Evolutionary conservation across 2,888 invertebrate genomes (phyloP).

Genomic region (Epistrophe eligans): DNA sequence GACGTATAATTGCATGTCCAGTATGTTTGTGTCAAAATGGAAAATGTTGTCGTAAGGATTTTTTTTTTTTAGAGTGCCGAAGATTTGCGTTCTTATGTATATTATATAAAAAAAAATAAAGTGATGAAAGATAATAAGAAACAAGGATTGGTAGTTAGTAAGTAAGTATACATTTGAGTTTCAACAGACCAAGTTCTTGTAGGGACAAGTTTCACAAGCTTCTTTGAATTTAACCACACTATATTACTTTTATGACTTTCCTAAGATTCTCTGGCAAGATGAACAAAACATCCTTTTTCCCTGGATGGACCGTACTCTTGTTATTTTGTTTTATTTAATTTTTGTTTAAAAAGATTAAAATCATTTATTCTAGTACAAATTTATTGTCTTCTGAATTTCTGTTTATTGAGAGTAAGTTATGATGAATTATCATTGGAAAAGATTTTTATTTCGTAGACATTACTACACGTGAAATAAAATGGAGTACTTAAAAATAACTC

Average conservation of each 20-base stretch:
- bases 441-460: too few relatives aligned
- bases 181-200: not conserved
- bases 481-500: too few relatives aligned
- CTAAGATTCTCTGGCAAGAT: not conserved
- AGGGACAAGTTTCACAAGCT: not conserved
- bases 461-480: too few relatives aligned
- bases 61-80: constrained; percentile 16
- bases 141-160: constrained; percentile 4
- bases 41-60: constrained; percentile 29
- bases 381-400: too few relatives aligned
- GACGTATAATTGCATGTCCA: constrained; percentile 58
- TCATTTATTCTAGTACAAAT: too few relatives aligned
- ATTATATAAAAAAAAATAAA: not conserved
- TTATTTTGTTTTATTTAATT: too few relatives aligned
- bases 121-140: constrained; percentile 15
- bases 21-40: constrained; percentile 44
- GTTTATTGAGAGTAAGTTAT: too few relatives aligned
- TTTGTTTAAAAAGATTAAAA: too few relatives aligned
- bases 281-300: too few relatives aligned
- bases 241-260: not conserved
- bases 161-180: not conserved
- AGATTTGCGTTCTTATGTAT: not conserved
- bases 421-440: too few relatives aligned
- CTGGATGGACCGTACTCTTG: too few relatives aligned
- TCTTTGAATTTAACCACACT: not conserved